Evolutionary conservation across 35 echinoderm and acorn worm genomes (phyloP).

Genomic region (Lytechinus pictus): DNA sequence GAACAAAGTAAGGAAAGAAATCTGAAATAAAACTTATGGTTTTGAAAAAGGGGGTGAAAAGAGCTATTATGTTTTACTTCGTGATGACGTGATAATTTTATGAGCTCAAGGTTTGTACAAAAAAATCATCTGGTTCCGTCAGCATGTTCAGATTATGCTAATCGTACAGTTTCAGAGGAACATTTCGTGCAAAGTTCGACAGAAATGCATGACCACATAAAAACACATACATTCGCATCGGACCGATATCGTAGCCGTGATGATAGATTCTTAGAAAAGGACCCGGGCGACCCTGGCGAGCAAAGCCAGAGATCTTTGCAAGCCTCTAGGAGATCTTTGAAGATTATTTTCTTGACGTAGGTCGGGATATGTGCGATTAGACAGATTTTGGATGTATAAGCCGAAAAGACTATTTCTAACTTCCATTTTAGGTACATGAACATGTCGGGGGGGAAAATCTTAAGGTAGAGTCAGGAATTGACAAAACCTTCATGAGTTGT

Average conservation of each 20-base stretch:
- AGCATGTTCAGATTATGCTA: too few species aligned
- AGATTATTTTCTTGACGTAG: constrained; percentile 2
- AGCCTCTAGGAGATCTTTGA: background rate
- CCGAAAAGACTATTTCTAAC: background rate
- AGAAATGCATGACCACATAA: too few species aligned
- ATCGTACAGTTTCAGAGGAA: too few species aligned
- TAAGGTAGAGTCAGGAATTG: background rate
- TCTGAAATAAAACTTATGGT: too few species aligned
- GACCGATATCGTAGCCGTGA: background rate
- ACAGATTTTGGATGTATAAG: background rate
- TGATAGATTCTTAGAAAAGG: background rate
- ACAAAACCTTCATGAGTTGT: background rate
- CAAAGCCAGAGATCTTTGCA: background rate
- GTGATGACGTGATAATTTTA: too few species aligned
- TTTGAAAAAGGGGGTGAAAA: too few species aligned
- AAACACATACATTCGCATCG: background rate
- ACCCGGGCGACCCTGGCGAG: background rate
- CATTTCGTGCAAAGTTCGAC: too few species aligned
- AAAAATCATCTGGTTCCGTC: too few species aligned
- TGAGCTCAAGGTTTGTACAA: too few species aligned
- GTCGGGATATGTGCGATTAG: background rate
- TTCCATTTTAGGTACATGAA: background rate
- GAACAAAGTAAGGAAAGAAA: too few species aligned
- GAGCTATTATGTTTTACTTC: too few species aligned
- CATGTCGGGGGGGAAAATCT: background rate